Percentiles rank a stretch among this genome's conserved stretches.
Conservation (phyloP, 1,140 invertebrate species). For the Halesus radiatus region DNA sequence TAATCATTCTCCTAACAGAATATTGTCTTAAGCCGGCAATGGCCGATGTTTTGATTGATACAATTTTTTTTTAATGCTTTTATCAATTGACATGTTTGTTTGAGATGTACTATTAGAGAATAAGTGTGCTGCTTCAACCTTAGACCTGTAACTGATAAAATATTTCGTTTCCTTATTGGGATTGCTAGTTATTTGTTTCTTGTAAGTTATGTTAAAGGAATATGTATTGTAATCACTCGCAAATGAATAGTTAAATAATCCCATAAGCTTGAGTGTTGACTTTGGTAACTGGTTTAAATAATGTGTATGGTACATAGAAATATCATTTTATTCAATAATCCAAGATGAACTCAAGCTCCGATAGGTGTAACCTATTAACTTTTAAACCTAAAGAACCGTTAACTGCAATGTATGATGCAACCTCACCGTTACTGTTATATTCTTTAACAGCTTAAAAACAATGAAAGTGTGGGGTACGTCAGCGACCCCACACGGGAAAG, state of each 20-base stretch:
- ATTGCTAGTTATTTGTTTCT: neutral
- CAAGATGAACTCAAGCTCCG: too few relatives aligned
- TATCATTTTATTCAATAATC: neutral
- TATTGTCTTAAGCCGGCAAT: too few relatives aligned
- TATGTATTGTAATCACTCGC: neutral
- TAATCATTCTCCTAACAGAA: too few relatives aligned
- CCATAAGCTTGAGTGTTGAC: constrained; percentile 10
- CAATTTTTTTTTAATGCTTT: neutral
- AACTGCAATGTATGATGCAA: too few relatives aligned
- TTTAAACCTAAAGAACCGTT: too few relatives aligned
- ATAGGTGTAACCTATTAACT: too few relatives aligned
- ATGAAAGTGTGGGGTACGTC: too few relatives aligned
- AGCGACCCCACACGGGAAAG: too few relatives aligned
- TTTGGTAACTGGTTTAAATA: constrained; percentile 11
- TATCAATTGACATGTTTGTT: neutral
- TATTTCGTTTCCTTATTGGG: constrained; percentile 17
- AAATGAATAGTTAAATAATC: constrained; percentile 3
- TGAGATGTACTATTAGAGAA: constrained; percentile 20
- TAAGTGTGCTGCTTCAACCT: constrained; percentile 16
- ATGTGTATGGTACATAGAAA: neutral
- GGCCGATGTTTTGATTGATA: neutral
- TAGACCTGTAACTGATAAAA: neutral
- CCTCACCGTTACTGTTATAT: too few relatives aligned
- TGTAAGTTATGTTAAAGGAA: constrained; percentile 6
- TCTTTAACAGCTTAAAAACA: too few relatives aligned